These are phyloP conservation scores for Acleris emargana DNA, from an alignment of 2,888 invertebrate genomes.

Conservation along the genomic window DNA sequence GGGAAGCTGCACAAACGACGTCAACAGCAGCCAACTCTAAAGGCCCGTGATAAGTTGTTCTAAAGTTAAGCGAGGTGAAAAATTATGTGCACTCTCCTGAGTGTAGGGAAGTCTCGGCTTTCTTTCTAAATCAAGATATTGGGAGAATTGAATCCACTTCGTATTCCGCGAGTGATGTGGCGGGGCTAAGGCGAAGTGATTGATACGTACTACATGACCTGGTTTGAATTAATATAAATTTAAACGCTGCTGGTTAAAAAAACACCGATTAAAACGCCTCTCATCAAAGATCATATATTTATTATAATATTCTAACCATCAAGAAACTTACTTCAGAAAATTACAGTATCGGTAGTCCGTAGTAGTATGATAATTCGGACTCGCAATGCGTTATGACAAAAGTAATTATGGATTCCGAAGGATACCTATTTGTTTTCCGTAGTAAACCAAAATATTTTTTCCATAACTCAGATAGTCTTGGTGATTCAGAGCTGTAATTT, in stretches of 20 bases:
- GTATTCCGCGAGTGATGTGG: constrained; percentile 11
- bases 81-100: constrained; percentile 36
- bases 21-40: constrained; percentile 25
- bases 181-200: constrained; percentile 5
- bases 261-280: too few relatives aligned
- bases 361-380: too few relatives aligned
- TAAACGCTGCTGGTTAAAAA: background rate
- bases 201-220: constrained; percentile 5
- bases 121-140: constrained; percentile 17
- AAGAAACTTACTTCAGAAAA: too few relatives aligned
- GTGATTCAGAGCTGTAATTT: too few relatives aligned
- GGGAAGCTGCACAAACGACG: constrained; percentile 36
- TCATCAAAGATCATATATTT: too few relatives aligned
- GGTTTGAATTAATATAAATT: constrained; percentile 5
- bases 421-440: too few relatives aligned
- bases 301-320: too few relatives aligned
- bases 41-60: constrained; percentile 36
- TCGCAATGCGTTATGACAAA: too few relatives aligned
- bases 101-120: constrained; percentile 11
- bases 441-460: too few relatives aligned
- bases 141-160: constrained; percentile 16
- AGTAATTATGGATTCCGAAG: too few relatives aligned
- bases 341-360: too few relatives aligned
- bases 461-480: too few relatives aligned
- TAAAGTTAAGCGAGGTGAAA: constrained; percentile 37